Percentiles rank a stretch among this genome's conserved stretches.
Evolutionary conservation across 2,113 vertebrate species (phyloP).

Genomic region (Sorex fumeus): DNA sequence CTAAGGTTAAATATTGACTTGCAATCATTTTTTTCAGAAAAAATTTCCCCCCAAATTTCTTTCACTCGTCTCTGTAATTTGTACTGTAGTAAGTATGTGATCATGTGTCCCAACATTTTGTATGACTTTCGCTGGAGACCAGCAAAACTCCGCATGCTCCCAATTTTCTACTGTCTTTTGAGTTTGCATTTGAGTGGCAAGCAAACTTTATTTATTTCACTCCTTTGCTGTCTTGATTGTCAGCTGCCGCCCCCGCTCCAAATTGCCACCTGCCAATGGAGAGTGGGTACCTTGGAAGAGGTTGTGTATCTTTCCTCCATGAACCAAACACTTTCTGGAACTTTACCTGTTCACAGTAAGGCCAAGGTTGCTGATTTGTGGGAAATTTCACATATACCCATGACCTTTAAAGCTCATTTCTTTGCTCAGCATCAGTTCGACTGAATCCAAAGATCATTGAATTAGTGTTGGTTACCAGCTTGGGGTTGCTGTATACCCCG

Average conservation of each 20-base stretch:
- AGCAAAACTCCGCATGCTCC: not conserved
- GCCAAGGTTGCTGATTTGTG: not conserved
- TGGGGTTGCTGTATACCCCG: not conserved
- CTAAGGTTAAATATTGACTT: too few species aligned
- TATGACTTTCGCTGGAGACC: not conserved
- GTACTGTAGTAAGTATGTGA: not conserved
- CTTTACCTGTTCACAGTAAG: not conserved
- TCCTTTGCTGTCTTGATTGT: not conserved
- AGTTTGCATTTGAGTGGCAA: not conserved
- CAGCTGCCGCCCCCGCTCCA: not conserved
- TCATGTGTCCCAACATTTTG: not conserved
- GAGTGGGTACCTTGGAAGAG: not conserved
- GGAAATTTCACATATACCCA: not conserved
- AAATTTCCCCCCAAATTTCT: not conserved
- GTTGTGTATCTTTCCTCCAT: not conserved
- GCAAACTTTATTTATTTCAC: conserved; percentile 34
- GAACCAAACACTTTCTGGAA: not conserved
- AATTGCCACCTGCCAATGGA: not conserved
- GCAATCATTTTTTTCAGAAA: not conserved
- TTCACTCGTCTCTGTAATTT: not conserved
- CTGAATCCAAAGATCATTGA: not conserved
- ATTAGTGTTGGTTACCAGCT: not conserved
- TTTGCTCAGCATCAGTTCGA: not conserved
- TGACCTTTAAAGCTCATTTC: not conserved
- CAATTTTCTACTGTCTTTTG: conserved; percentile 25